phyloP scores from a whole-genome alignment of 2,888 invertebrate species.

The Belgica antarctica region DNA sequence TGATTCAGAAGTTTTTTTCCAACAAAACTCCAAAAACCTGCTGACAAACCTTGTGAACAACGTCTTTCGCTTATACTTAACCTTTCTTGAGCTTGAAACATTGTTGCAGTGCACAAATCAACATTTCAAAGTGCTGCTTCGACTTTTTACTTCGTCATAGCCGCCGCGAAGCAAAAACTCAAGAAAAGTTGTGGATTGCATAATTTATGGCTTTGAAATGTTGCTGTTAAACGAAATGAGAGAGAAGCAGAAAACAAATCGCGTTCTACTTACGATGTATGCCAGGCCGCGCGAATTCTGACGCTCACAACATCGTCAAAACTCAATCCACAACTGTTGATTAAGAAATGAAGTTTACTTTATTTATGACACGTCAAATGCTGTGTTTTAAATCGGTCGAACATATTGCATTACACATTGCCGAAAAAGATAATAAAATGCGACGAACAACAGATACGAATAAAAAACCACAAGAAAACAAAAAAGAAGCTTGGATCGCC shows the following conservation, averaged over 20 bases:
- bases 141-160: neutral
- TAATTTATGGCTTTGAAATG: slow-evolving; percentile 40
- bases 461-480: slow-evolving; percentile 34
- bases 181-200: slow-evolving; percentile 26
- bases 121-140: neutral
- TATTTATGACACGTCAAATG: neutral
- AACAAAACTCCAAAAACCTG: too few relatives aligned
- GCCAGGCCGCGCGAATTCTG: slow-evolving; percentile 12
- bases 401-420: too few relatives aligned
- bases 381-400: too few relatives aligned
- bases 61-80: too few relatives aligned
- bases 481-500: slow-evolving; percentile 28
- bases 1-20: too few relatives aligned
- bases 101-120: neutral
- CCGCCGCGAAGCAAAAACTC: neutral
- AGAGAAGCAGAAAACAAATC: neutral
- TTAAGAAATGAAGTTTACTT: neutral
- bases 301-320: neutral
- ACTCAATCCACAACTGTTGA: slow-evolving; percentile 5
- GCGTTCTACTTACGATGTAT: slow-evolving; percentile 41
- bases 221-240: neutral
- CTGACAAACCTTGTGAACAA: too few relatives aligned
- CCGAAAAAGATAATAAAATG: slow-evolving; percentile 9
- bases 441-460: neutral
- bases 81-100: neutral